Evolutionary conservation across 2,888 invertebrate species (phyloP), one percentile per base, ranked within the genome.

Genomic region (Carpatolechia fugitivella): DNA sequence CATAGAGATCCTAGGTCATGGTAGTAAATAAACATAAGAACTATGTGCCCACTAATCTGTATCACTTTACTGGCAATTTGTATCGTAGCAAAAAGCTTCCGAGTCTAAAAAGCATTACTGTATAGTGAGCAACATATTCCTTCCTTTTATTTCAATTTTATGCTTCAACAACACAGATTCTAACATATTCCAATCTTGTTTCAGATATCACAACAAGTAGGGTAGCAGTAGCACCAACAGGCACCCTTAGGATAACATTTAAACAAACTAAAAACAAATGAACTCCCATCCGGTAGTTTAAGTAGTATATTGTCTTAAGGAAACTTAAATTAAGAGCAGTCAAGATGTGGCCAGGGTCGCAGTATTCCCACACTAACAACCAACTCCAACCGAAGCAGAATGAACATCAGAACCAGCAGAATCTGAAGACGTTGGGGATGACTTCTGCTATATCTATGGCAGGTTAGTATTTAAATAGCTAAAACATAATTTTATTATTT

Each of bases 381-480:
- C 75, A 70, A 41, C 79, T 74, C 35, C 78, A 72, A 54, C 59
- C 59, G 46, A 85, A 85, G 68, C 63, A 73, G 8, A 91, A 89
- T 69, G 84, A 86, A 31, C 84, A 90, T 40, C 88, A 91, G 60
- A 92, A 89, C 63, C 91, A 91, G 61, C 91, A 91, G 69, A 92
- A 92, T 68, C 78, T 92, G 62, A 92, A 92, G 68, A 94, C 94
- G 6, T 74, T 96, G 74, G 98, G 98, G 55, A 97, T 99, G 94
- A 98, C 98, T 6, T 97, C 98, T 18, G 98, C 98, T 56, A 98
- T 99, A 62, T 98, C 97, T 65, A 91, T 95, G 75, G 97, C 97
- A 59, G 93, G 93, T 97, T 40, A 76, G 82, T 78, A 44, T 29
- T 11, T 3, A 10, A 1, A 14, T 14, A 36, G 7, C 14, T 31